These are phyloP conservation scores for Lasioglossum pauxillum DNA, from an alignment of 2,888 invertebrate genomes.

Conservation along the genomic window DNA sequence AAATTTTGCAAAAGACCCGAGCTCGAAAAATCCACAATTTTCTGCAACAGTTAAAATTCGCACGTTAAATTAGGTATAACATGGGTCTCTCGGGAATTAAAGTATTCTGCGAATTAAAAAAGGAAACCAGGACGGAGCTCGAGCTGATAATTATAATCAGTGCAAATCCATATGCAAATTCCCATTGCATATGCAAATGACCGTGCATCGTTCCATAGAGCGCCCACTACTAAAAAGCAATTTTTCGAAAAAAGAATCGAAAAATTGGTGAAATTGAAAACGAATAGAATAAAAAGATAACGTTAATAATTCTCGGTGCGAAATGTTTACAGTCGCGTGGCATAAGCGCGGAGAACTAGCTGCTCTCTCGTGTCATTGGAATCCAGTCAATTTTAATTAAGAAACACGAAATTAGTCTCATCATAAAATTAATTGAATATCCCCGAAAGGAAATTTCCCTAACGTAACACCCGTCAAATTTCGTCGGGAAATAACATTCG, in stretches of 20 bases:
- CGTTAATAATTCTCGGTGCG: not conserved
- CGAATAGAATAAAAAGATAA: not conserved
- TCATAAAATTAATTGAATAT: not conserved
- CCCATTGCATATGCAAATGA: not conserved
- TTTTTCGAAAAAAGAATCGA: not conserved
- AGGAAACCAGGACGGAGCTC: not conserved
- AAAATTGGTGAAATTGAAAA: not conserved
- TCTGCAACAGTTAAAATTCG: not conserved
- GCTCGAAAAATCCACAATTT: not conserved
- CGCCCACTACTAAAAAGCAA: not conserved
- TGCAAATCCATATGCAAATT: not conserved
- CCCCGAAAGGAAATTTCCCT: not conserved
- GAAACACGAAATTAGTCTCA: not conserved
- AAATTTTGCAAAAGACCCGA: too few relatives aligned
- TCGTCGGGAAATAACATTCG: not conserved
- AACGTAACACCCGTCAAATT: not conserved
- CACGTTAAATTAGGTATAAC: not conserved
- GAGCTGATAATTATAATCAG: not conserved
- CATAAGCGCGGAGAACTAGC: not conserved
- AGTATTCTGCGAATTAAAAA: not conserved
- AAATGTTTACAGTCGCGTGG: not conserved
- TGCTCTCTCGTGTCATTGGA: not conserved
- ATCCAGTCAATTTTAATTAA: not conserved
- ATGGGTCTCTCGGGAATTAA: not conserved
- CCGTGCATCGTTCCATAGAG: not conserved